Percentiles rank a stretch among this genome's conserved stretches.
These are phyloP conservation scores for Aquila chrysaetos DNA, from an alignment of 2,797 vertebrate genomes.

Conservation along the genomic window DNA sequence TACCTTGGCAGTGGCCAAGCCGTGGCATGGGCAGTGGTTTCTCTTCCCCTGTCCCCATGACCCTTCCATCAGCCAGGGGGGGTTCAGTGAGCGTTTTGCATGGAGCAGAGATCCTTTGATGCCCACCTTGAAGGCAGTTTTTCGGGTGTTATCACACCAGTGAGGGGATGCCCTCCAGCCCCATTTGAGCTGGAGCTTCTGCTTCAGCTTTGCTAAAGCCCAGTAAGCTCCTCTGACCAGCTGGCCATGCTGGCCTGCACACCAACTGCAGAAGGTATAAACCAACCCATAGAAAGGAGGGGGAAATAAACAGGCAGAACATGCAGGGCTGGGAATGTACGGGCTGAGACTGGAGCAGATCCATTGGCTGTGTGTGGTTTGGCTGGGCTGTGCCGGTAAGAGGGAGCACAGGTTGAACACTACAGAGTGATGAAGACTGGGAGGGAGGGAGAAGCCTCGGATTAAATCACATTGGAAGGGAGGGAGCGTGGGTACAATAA, in stretches of 20 bases:
- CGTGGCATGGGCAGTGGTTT: accelerated
- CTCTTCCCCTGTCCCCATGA: neutral
- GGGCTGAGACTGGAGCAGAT: neutral
- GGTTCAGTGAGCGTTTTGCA: neutral
- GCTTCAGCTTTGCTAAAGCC: neutral
- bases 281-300: neutral
- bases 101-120: neutral
- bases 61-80: neutral
- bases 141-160: neutral
- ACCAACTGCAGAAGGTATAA: neutral
- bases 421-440: neutral
- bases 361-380: neutral
- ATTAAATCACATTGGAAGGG: neutral
- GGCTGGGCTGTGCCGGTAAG: neutral
- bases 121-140: neutral
- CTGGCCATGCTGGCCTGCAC: neutral
- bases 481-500: neutral
- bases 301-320: neutral
- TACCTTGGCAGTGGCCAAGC: neutral
- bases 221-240: neutral
- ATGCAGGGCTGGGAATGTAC: neutral
- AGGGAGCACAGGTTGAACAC: neutral
- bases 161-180: neutral
- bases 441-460: neutral
- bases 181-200: neutral